phyloP scores from a whole-genome alignment of 2,113 vertebrate genomes.

The Gila orcuttii region DNA sequence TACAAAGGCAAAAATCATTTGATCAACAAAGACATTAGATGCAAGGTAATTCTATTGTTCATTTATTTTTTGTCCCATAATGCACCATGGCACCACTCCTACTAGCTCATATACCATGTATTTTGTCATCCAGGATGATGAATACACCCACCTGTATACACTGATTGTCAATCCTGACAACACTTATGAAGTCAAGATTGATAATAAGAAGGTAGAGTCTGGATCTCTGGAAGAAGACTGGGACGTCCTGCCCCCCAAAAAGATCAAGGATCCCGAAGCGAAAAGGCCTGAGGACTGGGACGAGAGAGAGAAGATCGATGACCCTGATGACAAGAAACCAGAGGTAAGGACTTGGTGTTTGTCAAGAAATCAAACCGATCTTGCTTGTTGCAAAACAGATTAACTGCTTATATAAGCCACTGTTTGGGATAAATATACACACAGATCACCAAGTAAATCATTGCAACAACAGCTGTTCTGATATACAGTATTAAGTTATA shows the following conservation, averaged over 20 bases:
- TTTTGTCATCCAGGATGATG: constrained; percentile 77
- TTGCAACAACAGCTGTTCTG: not conserved
- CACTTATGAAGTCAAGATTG: constrained; percentile 88
- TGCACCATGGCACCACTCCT: not conserved
- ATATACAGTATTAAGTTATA: not conserved
- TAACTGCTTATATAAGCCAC: not conserved
- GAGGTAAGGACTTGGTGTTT: constrained; percentile 68
- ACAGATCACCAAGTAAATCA: not conserved
- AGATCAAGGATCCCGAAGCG: constrained; percentile 82
- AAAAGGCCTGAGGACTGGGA: constrained; percentile 86
- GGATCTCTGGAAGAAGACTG: constrained; percentile 83
- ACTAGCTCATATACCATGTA: not conserved
- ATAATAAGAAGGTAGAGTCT: constrained; percentile 83
- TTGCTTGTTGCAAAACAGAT: not conserved
- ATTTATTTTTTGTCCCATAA: not conserved
- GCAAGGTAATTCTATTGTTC: constrained; percentile 74
- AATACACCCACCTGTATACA: constrained; percentile 83
- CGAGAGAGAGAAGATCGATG: constrained; percentile 79
- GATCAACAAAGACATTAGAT: constrained; percentile 85
- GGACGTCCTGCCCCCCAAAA: constrained; percentile 83
- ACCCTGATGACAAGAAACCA: constrained; percentile 83
- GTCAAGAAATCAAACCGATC: not conserved
- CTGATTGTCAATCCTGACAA: constrained; percentile 82
- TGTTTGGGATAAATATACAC: not conserved
- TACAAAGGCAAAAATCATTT: constrained; percentile 86